These are phyloP conservation scores for Pollimyrus isidori DNA, from an alignment of 2,113 vertebrate genomes.

Conservation along the genomic window DNA sequence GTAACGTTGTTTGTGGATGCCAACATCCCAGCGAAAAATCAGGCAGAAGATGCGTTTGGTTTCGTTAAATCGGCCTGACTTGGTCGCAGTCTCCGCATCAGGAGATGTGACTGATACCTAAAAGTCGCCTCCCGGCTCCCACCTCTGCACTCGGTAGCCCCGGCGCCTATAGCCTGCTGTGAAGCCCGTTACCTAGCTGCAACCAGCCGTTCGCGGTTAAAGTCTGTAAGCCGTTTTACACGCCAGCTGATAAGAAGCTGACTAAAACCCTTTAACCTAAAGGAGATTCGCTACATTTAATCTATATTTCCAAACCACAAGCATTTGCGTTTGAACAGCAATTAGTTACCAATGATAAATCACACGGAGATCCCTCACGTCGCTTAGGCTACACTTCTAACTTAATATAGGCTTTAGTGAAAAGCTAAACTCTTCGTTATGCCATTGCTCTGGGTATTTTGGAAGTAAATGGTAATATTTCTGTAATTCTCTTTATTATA, in stretches of 20 bases:
- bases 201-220: neutral
- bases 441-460: neutral
- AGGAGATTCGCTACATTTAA: neutral
- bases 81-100: neutral
- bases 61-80: neutral
- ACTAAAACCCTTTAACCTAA: neutral
- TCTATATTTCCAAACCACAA: neutral
- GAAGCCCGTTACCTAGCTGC: neutral
- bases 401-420: neutral
- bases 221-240: neutral
- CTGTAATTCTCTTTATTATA: neutral
- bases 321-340: neutral
- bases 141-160: neutral
- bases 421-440: neutral
- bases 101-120: neutral
- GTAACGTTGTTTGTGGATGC: neutral
- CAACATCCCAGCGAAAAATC: neutral
- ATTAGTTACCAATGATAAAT: neutral
- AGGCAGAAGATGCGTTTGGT: neutral
- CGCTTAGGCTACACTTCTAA: neutral
- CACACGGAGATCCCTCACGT: neutral
- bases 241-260: neutral
- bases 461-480: neutral
- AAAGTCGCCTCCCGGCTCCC: no score
- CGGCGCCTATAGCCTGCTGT: neutral